Evolutionary conservation across 92 coral and sea anemone species (phyloP).

Genomic region (Paramuricea clavata): DNA sequence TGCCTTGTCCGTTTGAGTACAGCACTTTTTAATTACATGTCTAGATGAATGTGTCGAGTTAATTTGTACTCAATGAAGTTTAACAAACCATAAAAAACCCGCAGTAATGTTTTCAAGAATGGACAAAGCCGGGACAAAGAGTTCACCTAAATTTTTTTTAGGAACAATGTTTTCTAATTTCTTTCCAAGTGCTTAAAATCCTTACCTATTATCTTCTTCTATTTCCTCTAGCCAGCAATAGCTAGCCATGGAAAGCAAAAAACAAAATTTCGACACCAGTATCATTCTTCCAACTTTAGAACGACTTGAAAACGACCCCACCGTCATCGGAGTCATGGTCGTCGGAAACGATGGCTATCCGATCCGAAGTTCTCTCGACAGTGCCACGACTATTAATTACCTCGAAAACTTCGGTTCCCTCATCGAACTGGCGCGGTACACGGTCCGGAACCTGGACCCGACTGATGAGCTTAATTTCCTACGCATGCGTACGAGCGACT

Average conservation of each 20-base stretch:
- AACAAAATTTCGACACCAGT: constrained; percentile 45
- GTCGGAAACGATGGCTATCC: constrained; percentile 63
- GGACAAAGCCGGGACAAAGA: too few relatives aligned
- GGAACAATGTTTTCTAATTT: too few relatives aligned
- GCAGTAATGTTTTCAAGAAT: too few relatives aligned
- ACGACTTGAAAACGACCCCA: constrained; percentile 79
- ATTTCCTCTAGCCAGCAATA: too few relatives aligned
- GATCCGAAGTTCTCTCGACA: constrained; percentile 73
- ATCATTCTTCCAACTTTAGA: constrained; percentile 68
- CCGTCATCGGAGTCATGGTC: constrained; percentile 74
- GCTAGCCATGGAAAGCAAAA: constrained; percentile 9
- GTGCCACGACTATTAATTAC: constrained; percentile 67
- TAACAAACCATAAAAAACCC: too few relatives aligned
- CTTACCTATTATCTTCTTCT: too few relatives aligned
- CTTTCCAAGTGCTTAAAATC: too few relatives aligned
- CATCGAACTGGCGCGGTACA: constrained; percentile 68
- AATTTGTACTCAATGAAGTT: too few relatives aligned
- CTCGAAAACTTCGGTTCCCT: constrained; percentile 69
- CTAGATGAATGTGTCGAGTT: too few relatives aligned
- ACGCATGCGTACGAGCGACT: constrained; percentile 73
- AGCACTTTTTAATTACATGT: too few relatives aligned
- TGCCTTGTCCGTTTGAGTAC: too few relatives aligned
- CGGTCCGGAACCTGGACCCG: constrained; percentile 77
- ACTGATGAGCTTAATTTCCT: constrained; percentile 79
- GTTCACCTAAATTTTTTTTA: too few relatives aligned